Evolutionary conservation across 2,797 vertebrate species (phyloP).

Genomic region (Echeneis naucrates): DNA sequence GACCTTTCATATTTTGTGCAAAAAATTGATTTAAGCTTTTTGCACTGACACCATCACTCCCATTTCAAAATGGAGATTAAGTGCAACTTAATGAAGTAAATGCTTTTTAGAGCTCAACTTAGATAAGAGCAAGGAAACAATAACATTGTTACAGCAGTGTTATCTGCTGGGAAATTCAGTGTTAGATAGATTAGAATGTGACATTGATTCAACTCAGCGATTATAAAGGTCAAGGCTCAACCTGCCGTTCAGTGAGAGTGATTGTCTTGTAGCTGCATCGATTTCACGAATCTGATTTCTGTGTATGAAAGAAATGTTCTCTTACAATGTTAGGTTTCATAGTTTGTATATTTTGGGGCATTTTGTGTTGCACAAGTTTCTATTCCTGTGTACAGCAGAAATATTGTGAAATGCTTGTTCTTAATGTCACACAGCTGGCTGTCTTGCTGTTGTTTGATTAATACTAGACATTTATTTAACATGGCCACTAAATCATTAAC

Average conservation of each 20-base stretch:
- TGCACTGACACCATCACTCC: neutral
- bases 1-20: no score
- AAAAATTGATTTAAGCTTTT: no score
- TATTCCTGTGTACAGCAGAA: no score
- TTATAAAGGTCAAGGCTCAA: conserved; percentile 4
- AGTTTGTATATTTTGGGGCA: no score
- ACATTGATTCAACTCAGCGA: neutral
- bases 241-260: conserved; percentile 7
- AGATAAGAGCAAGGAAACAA: neutral
- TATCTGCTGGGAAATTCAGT: conserved; percentile 25
- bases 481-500: no score
- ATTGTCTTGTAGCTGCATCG: neutral
- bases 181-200: conserved; percentile 18
- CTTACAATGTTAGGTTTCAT: neutral
- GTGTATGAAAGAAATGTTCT: neutral
- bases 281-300: neutral
- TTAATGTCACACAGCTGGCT: no score
- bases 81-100: neutral
- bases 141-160: neutral
- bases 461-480: no score
- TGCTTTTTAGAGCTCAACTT: neutral
- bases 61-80: neutral
- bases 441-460: no score
- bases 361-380: no score
- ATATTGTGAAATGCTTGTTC: no score